These are phyloP conservation scores for Calliphora vicina DNA, from an alignment of 1,140 invertebrate genomes.

Conservation along the genomic window DNA sequence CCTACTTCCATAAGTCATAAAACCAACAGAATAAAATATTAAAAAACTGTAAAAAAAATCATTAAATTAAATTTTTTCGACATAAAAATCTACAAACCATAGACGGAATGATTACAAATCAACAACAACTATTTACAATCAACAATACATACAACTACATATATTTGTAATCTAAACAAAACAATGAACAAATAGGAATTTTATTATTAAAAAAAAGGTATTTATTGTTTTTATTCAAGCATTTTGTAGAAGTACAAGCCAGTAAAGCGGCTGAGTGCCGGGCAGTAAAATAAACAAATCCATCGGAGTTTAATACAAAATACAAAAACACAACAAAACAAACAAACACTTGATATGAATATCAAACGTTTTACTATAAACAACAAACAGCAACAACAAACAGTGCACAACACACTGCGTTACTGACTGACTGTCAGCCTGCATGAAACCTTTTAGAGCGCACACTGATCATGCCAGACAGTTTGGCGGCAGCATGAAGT, in stretches of 20 bases:
- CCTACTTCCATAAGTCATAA: background rate
- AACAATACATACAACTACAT: background rate
- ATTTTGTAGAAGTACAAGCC: background rate
- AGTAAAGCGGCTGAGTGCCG: too few relatives aligned
- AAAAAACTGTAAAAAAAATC: background rate
- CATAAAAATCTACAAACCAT: background rate
- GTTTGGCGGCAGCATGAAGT: background rate
- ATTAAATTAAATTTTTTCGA: background rate
- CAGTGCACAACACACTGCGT: background rate
- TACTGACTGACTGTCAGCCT: background rate
- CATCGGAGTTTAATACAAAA: background rate
- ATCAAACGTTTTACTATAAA: background rate
- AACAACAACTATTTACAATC: background rate
- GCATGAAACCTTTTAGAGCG: background rate
- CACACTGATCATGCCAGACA: background rate
- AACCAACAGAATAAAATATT: background rate
- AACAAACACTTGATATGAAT: background rate
- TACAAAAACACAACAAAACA: background rate
- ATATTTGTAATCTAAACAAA: background rate
- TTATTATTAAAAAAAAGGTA: background rate
- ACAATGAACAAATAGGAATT: background rate
- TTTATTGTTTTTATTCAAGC: background rate
- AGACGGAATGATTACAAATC: background rate
- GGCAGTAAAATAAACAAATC: background rate
- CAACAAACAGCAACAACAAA: background rate